Conservation (phyloP, 2,888 invertebrate species). For the Coleophora flavipennella region DNA sequence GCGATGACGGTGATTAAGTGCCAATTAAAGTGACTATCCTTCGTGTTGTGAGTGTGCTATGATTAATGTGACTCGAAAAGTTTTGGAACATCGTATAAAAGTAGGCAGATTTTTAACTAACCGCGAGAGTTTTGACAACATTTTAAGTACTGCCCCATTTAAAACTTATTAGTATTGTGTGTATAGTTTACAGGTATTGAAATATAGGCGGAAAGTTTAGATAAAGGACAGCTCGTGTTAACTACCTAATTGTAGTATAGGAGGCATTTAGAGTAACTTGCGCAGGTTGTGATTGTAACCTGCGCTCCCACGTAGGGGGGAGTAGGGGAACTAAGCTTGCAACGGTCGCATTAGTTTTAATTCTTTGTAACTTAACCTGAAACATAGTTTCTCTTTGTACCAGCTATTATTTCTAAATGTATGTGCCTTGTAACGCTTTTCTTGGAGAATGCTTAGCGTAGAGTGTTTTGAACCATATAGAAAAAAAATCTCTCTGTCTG, state of each 20-base stretch:
- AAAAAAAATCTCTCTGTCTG: constrained; percentile 64
- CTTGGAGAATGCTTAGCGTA: constrained; percentile 65
- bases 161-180: too few species aligned
- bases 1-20: constrained; percentile 24
- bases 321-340: constrained; percentile 50
- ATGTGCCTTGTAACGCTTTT: constrained; percentile 72
- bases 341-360: constrained; percentile 56
- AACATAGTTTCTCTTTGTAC: constrained; percentile 40
- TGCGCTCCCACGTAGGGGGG: constrained; percentile 13
- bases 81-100: background rate
- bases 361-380: constrained; percentile 32
- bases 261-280: too few species aligned
- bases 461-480: constrained; percentile 68
- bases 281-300: constrained; percentile 6
- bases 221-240: constrained; percentile 25
- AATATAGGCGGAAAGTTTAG: constrained; percentile 16
- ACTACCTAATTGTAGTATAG: constrained; percentile 3
- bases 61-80: background rate
- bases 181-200: constrained; percentile 1
- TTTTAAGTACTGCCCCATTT: constrained; percentile 40
- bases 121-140: constrained; percentile 53
- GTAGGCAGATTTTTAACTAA: constrained; percentile 25
- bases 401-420: constrained; percentile 69
- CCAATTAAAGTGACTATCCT: constrained; percentile 5
- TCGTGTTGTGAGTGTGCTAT: background rate